phyloP scores from a whole-genome alignment of 2,888 invertebrate species.

The Plebejus argus region DNA sequence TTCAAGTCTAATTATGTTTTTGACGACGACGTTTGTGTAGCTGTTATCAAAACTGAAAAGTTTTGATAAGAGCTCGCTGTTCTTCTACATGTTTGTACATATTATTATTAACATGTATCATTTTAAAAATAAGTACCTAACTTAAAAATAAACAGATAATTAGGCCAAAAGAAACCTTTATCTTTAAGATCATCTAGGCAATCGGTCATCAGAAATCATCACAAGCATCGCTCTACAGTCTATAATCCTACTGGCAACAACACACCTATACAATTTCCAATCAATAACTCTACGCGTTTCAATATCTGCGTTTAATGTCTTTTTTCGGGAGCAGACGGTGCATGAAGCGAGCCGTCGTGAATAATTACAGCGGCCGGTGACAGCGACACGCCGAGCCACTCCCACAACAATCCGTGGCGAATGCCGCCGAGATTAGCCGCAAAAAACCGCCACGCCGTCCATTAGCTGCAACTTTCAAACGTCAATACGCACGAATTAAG shows the following conservation, averaged over 20 bases:
- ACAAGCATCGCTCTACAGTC: not conserved
- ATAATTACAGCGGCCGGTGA: slow-evolving; percentile 72
- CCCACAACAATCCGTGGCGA: slow-evolving; percentile 66
- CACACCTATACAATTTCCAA: not conserved
- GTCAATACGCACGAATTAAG: slow-evolving; percentile 77
- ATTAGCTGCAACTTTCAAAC: slow-evolving; percentile 73
- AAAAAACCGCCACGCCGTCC: slow-evolving; percentile 72
- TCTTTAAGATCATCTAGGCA: not conserved
- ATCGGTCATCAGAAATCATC: not conserved
- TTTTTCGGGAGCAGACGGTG: slow-evolving; percentile 59
- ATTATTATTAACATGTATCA: no score
- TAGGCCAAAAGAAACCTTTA: not conserved
- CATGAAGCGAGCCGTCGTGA: slow-evolving; percentile 64
- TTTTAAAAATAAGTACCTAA: not conserved
- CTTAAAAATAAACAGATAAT: not conserved
- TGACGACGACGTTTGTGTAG: not conserved
- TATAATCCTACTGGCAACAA: not conserved
- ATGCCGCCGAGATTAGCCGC: slow-evolving; percentile 72
- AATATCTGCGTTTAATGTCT: slow-evolving; percentile 41
- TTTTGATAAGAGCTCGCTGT: not conserved
- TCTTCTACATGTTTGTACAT: not conserved
- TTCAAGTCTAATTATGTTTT: not conserved
- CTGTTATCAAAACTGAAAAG: no score
- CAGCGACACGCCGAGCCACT: slow-evolving; percentile 67
- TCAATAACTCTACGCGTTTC: not conserved